Percentiles rank a stretch among this genome's conserved stretches.
Evolutionary conservation across 2,888 invertebrate species (phyloP).

Genomic region (Zeuzera pyrina): DNA sequence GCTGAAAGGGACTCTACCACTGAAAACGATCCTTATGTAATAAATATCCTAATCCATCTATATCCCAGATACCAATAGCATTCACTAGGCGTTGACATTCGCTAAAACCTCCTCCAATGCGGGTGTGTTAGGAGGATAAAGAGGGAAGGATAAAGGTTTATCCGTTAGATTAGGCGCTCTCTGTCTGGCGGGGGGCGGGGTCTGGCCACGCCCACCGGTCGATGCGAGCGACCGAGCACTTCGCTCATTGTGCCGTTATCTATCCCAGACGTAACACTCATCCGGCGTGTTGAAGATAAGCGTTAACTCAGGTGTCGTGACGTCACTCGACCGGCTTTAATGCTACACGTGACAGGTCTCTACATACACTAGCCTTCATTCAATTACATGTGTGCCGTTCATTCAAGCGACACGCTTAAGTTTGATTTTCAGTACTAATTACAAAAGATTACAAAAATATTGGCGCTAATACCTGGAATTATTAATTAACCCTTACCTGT

Average conservation of each 20-base stretch:
- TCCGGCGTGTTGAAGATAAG: conserved; percentile 59
- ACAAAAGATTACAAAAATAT: no score
- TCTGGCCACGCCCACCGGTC: conserved; percentile 66
- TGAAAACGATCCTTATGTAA: conserved; percentile 15
- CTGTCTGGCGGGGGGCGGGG: conserved; percentile 60
- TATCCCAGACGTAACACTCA: conserved; percentile 59
- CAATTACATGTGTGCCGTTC: no score
- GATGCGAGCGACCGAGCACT: conserved; percentile 37
- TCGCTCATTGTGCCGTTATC: conserved; percentile 57
- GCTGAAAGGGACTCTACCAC: conserved; percentile 22
- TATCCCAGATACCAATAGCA: conserved; percentile 61
- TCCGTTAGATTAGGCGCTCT: conserved; percentile 69
- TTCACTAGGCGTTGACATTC: conserved; percentile 54
- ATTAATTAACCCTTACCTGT: no score
- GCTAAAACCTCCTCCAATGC: conserved; percentile 59
- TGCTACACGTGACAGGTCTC: no score
- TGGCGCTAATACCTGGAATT: no score
- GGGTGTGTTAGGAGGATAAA: no score
- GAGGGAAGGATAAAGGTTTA: conserved; percentile 52
- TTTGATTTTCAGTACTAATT: no score
- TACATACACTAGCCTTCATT: no score
- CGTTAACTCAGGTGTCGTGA: conserved; percentile 35
- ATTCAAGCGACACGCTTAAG: no score
- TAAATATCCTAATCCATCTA: conserved; percentile 60
- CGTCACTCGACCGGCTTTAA: no score